Base-by-base conservation (phyloP, 2,797 vertebrate species). In the Propithecus deckenii region DNA sequence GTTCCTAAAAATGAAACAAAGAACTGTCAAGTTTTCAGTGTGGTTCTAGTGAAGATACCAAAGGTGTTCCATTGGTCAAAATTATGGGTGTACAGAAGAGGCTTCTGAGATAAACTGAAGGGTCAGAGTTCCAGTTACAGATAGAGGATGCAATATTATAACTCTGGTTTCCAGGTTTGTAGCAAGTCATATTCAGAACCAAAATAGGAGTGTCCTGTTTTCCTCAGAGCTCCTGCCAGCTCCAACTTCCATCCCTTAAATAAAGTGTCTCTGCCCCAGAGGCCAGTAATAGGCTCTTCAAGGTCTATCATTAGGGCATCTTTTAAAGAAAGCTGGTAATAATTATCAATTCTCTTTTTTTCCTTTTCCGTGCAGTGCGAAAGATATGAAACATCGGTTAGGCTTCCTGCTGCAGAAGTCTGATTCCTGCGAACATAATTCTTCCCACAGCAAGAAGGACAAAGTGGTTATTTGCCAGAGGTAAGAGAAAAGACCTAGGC, bases 361-460 rank as follows among this genome's bases (percentile, higher is more conserved):
- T 12, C 8, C 14, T 86, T 15, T 96, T 97, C 63, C 52, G 95
- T 81, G 23, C 98, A 99, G 99, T 50, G 99, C 99, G 89, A 99
- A 99, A 98, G 99, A 99, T 92, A 99, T 99, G 98, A 99, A 99
- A 96, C 99, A 99, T 97, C 99, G 99, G 84, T 99, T 99, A 38
- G 99, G 99, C 55, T 99, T 99, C 97, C 98, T 99, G 85, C 99
- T 99, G 78, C 99, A 99, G 97, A 99, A 99, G 98, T 98, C 99
- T 10, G 99, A 99, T 9, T 98, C 98, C 23, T 98, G 98, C 15
- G 99, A 99, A 85, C 99, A 99, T 22, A 98, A 98, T 89, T 95
- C 98, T 94, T 97, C 97, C 55, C 96, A 92, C 18, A 98, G 98
- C 97, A 99, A 99, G 90, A 99, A 98, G 90, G 99, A 99, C 96